Base-by-base conservation (phyloP, 2,888 invertebrate species). In the Nasonia oneida region DNA sequence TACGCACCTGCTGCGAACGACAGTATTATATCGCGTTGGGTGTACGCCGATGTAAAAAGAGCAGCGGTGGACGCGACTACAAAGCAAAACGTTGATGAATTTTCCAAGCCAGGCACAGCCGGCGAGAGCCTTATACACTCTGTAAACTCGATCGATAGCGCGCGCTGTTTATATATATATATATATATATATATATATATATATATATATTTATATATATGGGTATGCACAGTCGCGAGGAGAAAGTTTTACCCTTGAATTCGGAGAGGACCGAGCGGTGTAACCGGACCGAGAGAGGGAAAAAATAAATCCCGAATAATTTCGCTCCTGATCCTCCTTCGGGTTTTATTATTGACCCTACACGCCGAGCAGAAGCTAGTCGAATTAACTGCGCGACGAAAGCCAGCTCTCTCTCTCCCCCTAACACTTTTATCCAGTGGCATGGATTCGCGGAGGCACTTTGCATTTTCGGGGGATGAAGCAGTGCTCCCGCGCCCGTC, bases 351-450 rank as follows among this genome's bases (percentile, higher is more conserved):
- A 76, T 81, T 81, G 33, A 77, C 73, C 42, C 70, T 12, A 47
- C 67, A 14, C 47, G 37, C 37, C 4, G 37, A 47, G 70, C 42
- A 73, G 47, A 18, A 77, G 73, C 81, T 57, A 79, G 84, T 83
- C 75, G 83, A 87, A 85, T 87, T 85, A 83, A 87, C 83, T 83
- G 78, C 81, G 87, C 83, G 87, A 83, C 50, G 83, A 83, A 83
- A 87, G 57, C 71, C 29, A 29, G 29, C 29, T 29, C 29, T 29
- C 29, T 29, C 29, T 29, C 74, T 47, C 50, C 77, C 57, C 37
- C 79, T 81, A 85, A 83, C 83, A 81, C 83, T 74, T 81, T 81
- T 81, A 83, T 83, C 87, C 87, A 82, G 79, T 84, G 71, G 82
- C 82, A 80, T 73, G 84, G 76, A 87, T 82, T 83, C 82, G 61